These are phyloP conservation scores for Siphamia tubifer DNA, from an alignment of 2,113 vertebrate genomes.

Conservation along the genomic window DNA sequence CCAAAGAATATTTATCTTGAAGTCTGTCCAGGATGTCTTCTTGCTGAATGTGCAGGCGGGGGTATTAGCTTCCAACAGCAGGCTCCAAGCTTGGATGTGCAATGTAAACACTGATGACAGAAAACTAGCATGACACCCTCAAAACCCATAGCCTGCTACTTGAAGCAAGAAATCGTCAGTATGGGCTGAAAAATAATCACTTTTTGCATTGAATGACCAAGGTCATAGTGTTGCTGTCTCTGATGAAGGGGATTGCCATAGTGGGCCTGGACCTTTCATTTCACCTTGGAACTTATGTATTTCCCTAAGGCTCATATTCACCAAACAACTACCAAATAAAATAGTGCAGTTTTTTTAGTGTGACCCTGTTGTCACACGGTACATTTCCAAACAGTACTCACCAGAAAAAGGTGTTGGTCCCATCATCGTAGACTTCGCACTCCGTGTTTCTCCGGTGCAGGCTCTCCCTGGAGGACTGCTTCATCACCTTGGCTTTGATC, in stretches of 20 bases:
- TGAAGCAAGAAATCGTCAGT: background rate
- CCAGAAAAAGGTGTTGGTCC: slow-evolving; percentile 99
- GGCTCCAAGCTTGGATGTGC: slow-evolving; percentile 5
- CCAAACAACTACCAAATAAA: background rate
- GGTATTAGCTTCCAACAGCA: background rate
- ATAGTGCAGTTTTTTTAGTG: background rate
- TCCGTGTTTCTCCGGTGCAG: slow-evolving; percentile 82
- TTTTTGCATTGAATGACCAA: no score
- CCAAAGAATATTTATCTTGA: slow-evolving; percentile 14
- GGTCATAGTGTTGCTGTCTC: background rate
- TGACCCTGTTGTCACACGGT: background rate
- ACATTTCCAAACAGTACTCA: slow-evolving; percentile 68
- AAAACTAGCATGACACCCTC: background rate
- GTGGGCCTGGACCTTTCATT: slow-evolving; percentile 35
- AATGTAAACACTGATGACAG: slow-evolving; percentile 1
- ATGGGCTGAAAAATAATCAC: no score
- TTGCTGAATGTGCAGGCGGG: slow-evolving; percentile 17
- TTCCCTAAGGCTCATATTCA: background rate
- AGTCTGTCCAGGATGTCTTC: slow-evolving; percentile 22
- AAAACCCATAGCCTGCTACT: background rate
- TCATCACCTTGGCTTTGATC: slow-evolving; percentile 53
- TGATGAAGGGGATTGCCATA: background rate
- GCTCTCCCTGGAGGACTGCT: slow-evolving; percentile 69
- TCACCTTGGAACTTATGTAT: slow-evolving; percentile 55
- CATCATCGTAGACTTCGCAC: slow-evolving; percentile 93